A percentile compares a stretch with the other conserved stretches of the same genome.
phyloP scores from a whole-genome alignment of 2,113 vertebrate species.

The Dicerorhinus sumatrensis region DNA sequence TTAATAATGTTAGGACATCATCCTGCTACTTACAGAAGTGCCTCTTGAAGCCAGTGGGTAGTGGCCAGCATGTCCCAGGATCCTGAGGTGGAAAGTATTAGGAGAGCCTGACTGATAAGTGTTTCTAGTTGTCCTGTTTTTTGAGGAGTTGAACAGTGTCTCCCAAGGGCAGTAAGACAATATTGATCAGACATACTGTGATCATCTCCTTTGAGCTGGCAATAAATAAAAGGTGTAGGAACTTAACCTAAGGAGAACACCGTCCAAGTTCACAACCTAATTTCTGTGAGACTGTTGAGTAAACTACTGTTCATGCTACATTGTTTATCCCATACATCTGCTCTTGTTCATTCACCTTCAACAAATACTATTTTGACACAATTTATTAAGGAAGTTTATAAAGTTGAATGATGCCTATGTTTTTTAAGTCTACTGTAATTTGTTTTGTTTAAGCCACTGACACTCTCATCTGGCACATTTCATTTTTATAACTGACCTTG shows the following conservation, averaged over 20 bases:
- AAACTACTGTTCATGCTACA: background rate
- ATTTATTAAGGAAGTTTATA: background rate
- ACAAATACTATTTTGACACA: background rate
- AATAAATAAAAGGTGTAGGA: background rate
- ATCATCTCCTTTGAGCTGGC: background rate
- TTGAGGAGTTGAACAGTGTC: background rate
- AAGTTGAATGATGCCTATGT: background rate
- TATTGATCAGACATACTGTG: background rate
- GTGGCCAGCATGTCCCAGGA: background rate
- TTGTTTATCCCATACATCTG: background rate
- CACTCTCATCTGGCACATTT: background rate
- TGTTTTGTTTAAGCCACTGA: background rate
- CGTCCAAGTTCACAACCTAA: background rate
- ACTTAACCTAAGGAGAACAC: background rate
- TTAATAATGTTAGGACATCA: background rate
- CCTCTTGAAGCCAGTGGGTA: background rate
- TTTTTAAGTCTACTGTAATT: background rate
- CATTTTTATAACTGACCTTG: background rate
- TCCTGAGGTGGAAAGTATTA: background rate
- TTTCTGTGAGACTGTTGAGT: background rate
- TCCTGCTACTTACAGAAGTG: background rate
- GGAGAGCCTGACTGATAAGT: background rate
- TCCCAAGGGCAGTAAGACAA: background rate
- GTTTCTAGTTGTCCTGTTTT: background rate
- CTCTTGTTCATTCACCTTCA: background rate